Evolutionary conservation across 2,797 vertebrate species (phyloP), one percentile per base, ranked within the genome.

Genomic region (Apodemus agrarius): DNA sequence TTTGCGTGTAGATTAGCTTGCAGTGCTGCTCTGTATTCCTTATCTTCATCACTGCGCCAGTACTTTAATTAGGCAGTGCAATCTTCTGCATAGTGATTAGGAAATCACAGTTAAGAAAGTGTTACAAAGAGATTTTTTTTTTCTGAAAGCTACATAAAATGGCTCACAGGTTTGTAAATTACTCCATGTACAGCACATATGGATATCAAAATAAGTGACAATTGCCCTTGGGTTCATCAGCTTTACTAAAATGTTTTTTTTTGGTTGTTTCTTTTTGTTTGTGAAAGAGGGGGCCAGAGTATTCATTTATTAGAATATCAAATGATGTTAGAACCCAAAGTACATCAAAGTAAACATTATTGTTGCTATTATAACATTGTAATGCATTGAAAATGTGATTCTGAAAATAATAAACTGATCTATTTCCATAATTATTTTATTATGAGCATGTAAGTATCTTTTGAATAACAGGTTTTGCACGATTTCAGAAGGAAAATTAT

Each of bases 41-140:
- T 98, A 98, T 98, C 98, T 98, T 98, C 98, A 98, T 98, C 98
- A 98, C 98, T 98, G 98, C 98, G 98, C 98, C 98, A 98, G 97
- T 97, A 95, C 97, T 98, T 98, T 98, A 98, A 98, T 98, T 98
- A 99, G 98, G 97, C 96, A 97, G 98, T 95, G 97, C 98, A 98
- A 98, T 98, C 98, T 98, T 98, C 98, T 98, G 98, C 98, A 98
- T 98, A 98, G 97, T 97, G 97, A 98, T 99, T 98, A 98, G 98
- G 94, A 98, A 98, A 98, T 98, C 98, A 98, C 94, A 97, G 97
- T 97, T 98, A 98, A 98, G 98, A 98, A 98, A 97, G 97, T 98
- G 97, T 98, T 98, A 98, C 97, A 98, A 98, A 98, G 97, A 98
- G 95, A 97, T 96, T 94, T 97, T 24, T 12, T 29, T 24, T 26